Percentiles rank a stretch among this genome's conserved stretches.
Conservation (phyloP, 35 echinoderm and acorn worm species). For the Nesometra sesokonis region DNA sequence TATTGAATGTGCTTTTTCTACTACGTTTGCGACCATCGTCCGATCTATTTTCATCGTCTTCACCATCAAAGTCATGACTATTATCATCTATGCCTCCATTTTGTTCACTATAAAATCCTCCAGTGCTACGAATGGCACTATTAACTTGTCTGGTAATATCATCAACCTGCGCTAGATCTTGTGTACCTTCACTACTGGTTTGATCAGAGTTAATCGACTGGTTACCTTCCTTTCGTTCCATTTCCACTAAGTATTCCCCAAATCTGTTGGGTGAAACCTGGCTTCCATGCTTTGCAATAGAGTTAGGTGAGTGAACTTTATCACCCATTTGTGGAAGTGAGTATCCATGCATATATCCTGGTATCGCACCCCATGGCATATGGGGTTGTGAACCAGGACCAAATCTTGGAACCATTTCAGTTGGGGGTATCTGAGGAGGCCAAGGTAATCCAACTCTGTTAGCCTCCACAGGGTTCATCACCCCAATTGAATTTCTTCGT, state of each 20-base stretch:
- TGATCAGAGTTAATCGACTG: background rate
- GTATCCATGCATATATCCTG: background rate
- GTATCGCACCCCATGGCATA: background rate
- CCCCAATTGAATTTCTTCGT: background rate
- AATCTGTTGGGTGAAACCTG: constrained; percentile 11
- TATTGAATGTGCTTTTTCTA: constrained; percentile 89
- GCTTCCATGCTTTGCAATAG: background rate
- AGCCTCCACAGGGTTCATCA: constrained; percentile 5
- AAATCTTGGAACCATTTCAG: constrained; percentile 5
- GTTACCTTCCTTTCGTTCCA: background rate
- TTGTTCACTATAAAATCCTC: constrained; percentile 53
- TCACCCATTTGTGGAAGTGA: background rate
- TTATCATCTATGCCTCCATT: background rate
- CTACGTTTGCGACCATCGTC: constrained; percentile 67
- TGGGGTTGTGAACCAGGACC: background rate
- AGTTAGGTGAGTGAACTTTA: background rate
- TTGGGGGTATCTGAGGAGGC: constrained; percentile 5
- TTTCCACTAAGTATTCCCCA: background rate
- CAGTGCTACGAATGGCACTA: constrained; percentile 47
- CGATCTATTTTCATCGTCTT: constrained; percentile 28
- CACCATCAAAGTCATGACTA: background rate
- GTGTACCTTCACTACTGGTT: constrained; percentile 50
- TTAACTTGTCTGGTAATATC: constrained; percentile 93
- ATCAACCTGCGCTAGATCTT: constrained; percentile 77
- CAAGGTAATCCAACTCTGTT: constrained; percentile 5